A percentile compares a stretch with the other conserved stretches of the same genome.
Evolutionary conservation across 2,888 invertebrate species (phyloP).

Genomic region (Epinotia ramella): DNA sequence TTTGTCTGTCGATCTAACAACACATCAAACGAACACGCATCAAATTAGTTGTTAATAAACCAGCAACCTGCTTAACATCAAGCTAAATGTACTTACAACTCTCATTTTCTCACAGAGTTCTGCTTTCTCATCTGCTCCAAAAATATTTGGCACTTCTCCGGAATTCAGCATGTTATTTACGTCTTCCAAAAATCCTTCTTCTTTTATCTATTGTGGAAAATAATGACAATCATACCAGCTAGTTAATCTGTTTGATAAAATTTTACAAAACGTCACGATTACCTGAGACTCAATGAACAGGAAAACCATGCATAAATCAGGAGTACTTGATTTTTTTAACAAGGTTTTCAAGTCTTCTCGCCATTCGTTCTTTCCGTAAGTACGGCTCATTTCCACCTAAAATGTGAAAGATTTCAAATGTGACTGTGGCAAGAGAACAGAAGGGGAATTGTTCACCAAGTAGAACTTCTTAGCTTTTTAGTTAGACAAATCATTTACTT

Average conservation of each 20-base stretch:
- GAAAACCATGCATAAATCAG: conserved; percentile 95
- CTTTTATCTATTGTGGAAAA: conserved; percentile 88
- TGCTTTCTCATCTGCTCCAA: conserved; percentile 92
- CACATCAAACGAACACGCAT: background rate
- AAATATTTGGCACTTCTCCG: conserved; percentile 97
- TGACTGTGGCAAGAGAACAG: too few relatives aligned
- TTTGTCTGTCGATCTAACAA: conserved; percentile 91
- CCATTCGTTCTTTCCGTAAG: conserved; percentile 94
- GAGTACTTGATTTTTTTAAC: conserved; percentile 91
- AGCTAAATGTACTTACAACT: conserved; percentile 67
- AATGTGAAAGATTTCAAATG: background rate
- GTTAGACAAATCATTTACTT: too few relatives aligned
- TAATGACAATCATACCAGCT: background rate
- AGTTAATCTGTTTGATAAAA: background rate
- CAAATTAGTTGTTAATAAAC: background rate
- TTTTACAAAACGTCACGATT: conserved; percentile 22
- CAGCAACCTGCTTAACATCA: background rate
- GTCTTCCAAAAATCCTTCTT: conserved; percentile 97
- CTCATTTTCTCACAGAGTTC: conserved; percentile 98
- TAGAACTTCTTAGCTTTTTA: too few relatives aligned
- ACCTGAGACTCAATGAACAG: conserved; percentile 96
- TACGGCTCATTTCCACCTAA: conserved; percentile 95
- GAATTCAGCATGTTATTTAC: conserved; percentile 96
- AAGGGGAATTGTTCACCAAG: too few relatives aligned
- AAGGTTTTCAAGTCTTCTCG: conserved; percentile 95